phyloP scores from a whole-genome alignment of 2,797 vertebrate genomes.

The Diplodus sargus region DNA sequence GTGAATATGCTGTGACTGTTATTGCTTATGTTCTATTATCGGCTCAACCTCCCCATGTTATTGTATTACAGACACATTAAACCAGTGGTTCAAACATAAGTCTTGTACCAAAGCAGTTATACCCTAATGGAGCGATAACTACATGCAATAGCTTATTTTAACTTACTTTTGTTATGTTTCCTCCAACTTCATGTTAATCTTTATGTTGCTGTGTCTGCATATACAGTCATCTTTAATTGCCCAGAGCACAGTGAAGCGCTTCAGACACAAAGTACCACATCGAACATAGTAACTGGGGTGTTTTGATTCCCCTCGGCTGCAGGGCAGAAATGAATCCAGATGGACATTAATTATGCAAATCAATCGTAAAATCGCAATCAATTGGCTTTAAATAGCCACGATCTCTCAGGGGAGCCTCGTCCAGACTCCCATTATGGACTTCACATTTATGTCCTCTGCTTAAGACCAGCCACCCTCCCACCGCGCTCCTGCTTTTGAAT shows the following conservation, averaged over 20 bases:
- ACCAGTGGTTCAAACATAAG: constrained; percentile 4
- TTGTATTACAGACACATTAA: background rate
- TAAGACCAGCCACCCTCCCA: background rate
- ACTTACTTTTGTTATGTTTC: background rate
- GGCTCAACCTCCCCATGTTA: background rate
- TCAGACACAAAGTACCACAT: constrained; percentile 15
- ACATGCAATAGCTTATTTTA: background rate
- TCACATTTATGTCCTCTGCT: constrained; percentile 11
- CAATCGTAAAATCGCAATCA: constrained; percentile 23
- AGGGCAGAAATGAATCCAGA: constrained; percentile 22
- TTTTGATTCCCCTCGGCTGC: constrained; percentile 23
- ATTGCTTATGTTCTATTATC: background rate
- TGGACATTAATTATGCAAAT: constrained; percentile 46
- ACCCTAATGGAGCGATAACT: constrained; percentile 4
- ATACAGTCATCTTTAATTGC: background rate
- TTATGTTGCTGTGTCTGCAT: constrained; percentile 23
- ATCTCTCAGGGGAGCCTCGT: constrained; percentile 19
- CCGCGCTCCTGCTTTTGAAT: background rate
- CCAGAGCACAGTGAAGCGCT: background rate
- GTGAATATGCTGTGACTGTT: background rate
- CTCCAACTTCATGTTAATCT: background rate
- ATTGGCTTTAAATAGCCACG: constrained; percentile 24
- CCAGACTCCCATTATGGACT: background rate
- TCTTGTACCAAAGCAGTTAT: constrained; percentile 5
- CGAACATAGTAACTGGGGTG: constrained; percentile 9